These are phyloP conservation scores for Chloropsis cyanopogon DNA, from an alignment of 2,113 vertebrate species.

Conservation along the genomic window DNA sequence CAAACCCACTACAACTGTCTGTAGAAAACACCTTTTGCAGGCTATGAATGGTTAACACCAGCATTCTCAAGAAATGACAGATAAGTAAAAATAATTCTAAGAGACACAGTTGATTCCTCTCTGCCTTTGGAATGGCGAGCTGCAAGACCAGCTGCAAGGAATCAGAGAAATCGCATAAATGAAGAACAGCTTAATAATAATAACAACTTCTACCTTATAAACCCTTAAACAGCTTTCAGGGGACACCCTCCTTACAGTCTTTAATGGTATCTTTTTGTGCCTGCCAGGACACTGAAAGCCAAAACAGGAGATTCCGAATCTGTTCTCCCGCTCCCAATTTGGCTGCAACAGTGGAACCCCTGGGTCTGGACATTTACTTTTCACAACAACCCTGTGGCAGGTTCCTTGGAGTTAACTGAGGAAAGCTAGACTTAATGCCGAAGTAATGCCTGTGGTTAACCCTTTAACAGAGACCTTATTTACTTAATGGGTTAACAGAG, in stretches of 20 bases:
- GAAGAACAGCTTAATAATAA: neutral
- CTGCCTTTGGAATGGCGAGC: neutral
- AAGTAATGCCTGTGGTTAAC: neutral
- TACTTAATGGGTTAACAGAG: neutral
- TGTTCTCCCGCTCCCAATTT: neutral
- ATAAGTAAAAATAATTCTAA: neutral
- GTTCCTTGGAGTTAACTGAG: neutral
- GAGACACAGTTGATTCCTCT: neutral
- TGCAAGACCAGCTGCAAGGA: neutral
- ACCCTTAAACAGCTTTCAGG: neutral
- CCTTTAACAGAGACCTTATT: neutral
- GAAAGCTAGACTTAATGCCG: neutral
- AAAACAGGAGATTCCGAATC: neutral
- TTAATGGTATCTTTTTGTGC: neutral
- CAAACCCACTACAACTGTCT: neutral
- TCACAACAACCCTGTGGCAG: neutral
- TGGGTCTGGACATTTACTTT: neutral
- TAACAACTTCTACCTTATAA: neutral
- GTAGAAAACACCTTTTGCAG: neutral
- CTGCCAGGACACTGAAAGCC: neutral
- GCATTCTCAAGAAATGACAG: neutral
- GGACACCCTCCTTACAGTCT: neutral
- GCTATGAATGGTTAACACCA: neutral
- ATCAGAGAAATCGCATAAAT: neutral
- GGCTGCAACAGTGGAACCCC: accelerated